Percentiles rank a stretch among this genome's conserved stretches.
Conservation (phyloP, 2,797 vertebrate genomes). For the Gobionotothen gibberifrons region DNA sequence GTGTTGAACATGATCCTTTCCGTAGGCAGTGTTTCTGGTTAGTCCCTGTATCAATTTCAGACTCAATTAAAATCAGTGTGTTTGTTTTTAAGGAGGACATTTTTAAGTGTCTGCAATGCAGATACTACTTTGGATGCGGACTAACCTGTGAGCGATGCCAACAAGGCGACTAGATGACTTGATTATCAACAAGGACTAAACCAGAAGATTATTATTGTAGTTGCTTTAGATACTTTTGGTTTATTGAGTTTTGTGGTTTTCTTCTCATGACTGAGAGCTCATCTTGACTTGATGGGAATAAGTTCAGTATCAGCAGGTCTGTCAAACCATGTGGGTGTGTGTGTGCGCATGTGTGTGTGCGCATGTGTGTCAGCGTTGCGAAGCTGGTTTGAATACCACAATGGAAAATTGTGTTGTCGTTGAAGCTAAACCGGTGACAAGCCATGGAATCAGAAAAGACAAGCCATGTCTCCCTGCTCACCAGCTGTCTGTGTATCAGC, state of each 20-base stretch:
- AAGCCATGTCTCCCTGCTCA: slow-evolving; percentile 22
- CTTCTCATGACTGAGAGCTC: background rate
- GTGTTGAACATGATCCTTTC: background rate
- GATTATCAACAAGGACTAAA: background rate
- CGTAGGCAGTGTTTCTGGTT: background rate
- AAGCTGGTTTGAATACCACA: slow-evolving; percentile 67
- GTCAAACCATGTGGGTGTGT: background rate
- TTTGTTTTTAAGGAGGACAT: background rate
- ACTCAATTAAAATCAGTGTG: background rate
- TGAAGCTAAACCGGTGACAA: slow-evolving; percentile 32
- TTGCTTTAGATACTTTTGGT: background rate
- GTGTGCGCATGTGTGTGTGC: background rate
- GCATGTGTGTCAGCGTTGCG: slow-evolving; percentile 1
- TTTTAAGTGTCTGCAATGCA: background rate
- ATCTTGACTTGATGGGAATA: background rate
- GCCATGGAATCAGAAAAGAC: slow-evolving; percentile 61
- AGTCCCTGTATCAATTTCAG: background rate
- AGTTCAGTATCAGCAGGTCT: background rate
- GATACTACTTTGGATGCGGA: background rate
- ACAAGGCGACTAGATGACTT: background rate
- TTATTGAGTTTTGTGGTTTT: background rate
- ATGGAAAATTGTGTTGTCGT: slow-evolving; percentile 67
- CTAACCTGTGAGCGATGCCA: background rate
- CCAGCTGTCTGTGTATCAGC: slow-evolving; percentile 34
- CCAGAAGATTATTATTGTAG: background rate